Evolutionary conservation across 1,140 invertebrate genomes (phyloP).

Genomic region (Drosophila equinoxialis): DNA sequence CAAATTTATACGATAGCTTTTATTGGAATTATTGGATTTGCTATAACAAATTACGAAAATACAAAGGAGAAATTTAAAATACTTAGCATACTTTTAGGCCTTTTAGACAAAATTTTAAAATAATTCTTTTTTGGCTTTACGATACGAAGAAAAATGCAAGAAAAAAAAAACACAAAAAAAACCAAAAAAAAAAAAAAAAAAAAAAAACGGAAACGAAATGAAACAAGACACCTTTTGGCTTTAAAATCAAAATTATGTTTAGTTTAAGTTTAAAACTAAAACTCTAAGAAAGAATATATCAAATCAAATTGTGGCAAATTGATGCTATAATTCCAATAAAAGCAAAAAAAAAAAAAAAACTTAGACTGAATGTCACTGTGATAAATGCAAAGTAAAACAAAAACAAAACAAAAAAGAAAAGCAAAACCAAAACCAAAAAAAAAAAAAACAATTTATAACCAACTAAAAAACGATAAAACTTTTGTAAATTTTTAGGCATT

Average conservation of each 20-base stretch:
- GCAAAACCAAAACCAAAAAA: conserved; percentile 16
- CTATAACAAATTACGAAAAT: conserved; percentile 55
- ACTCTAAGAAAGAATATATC: conserved; percentile 59
- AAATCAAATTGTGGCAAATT: conserved; percentile 72
- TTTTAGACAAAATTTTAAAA: conserved; percentile 79
- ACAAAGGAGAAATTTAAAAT: conserved; percentile 45
- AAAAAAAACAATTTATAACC: conserved; percentile 27
- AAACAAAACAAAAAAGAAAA: conserved; percentile 43
- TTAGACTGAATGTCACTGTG: conserved; percentile 83
- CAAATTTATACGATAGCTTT: conserved; percentile 71
- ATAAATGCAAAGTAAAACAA: conserved; percentile 77
- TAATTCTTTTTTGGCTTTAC: conserved; percentile 67
- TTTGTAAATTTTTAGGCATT: conserved; percentile 82
- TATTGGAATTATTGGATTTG: conserved; percentile 79
- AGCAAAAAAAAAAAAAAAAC: conserved; percentile 58
- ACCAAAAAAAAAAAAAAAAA: neutral
- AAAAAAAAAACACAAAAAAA: neutral
- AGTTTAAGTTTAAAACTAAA: conserved; percentile 63
- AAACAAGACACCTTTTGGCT: conserved; percentile 72
- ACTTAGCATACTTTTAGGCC: conserved; percentile 73
- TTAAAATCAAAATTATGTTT: conserved; percentile 79
- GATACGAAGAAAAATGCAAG: conserved; percentile 20
- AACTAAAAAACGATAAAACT: conserved; percentile 63
- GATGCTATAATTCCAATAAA: conserved; percentile 82
- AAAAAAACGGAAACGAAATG: conserved; percentile 39